Conservation (phyloP, 2,113 vertebrate species). For the Rafetus swinhoei region DNA sequence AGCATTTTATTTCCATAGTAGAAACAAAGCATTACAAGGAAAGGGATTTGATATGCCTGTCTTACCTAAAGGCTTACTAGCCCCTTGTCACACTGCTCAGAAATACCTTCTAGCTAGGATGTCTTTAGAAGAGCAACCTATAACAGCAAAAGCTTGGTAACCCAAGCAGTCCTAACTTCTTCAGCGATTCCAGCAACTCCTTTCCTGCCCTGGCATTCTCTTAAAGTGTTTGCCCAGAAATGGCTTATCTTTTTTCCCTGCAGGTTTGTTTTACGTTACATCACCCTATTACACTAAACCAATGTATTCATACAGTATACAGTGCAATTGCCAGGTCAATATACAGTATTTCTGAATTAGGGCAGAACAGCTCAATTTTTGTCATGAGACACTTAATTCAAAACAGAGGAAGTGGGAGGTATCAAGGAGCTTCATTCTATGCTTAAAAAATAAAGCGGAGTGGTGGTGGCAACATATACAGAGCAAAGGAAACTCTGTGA, state of each 20-base stretch:
- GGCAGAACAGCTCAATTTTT: constrained; percentile 29
- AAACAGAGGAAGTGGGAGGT: background rate
- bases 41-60: background rate
- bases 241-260: constrained; percentile 64
- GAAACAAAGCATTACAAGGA: background rate
- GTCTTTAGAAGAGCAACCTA: no score
- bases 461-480: fast-evolving
- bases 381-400: constrained; percentile 1
- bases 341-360: constrained; percentile 42
- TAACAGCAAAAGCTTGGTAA: background rate
- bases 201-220: constrained; percentile 43
- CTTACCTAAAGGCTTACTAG: background rate
- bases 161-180: background rate
- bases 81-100: background rate
- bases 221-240: constrained; percentile 59
- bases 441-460: background rate
- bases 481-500: background rate
- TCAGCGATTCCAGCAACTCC: background rate
- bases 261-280: constrained; percentile 10
- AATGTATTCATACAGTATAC: background rate
- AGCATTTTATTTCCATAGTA: background rate
- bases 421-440: background rate
- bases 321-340: constrained; percentile 23
- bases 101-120: no score
- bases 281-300: background rate